These are phyloP conservation scores for Halictus ligatus DNA, from an alignment of 2,888 invertebrate species.

Conservation along the genomic window DNA sequence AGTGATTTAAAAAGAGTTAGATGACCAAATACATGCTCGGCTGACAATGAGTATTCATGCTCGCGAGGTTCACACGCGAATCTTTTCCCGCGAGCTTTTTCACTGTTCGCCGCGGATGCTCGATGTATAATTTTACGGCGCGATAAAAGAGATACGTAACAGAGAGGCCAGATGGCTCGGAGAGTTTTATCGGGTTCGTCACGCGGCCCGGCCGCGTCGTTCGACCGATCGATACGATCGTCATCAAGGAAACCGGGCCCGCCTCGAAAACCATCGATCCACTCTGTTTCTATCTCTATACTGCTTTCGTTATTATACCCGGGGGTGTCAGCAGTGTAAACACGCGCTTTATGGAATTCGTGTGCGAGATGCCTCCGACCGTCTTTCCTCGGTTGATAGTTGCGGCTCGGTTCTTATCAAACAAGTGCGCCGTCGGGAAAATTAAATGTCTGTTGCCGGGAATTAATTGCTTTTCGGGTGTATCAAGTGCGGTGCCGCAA, in stretches of 20 bases:
- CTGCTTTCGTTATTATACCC: background rate
- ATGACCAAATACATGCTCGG: background rate
- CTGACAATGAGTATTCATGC: background rate
- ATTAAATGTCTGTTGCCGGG: background rate
- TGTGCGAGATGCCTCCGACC: background rate
- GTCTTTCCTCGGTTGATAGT: background rate
- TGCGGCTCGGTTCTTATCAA: background rate
- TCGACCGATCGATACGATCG: background rate
- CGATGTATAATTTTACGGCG: slow-evolving; percentile 20
- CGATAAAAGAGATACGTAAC: slow-evolving; percentile 24
- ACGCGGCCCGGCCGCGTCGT: background rate
- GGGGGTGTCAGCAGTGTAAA: background rate
- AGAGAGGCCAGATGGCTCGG: background rate
- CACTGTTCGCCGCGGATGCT: background rate
- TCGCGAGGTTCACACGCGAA: background rate
- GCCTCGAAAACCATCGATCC: background rate
- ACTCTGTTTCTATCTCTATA: background rate
- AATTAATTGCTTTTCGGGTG: background rate
- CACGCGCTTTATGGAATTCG: slow-evolving; percentile 1
- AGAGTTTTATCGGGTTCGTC: slow-evolving; percentile 13
- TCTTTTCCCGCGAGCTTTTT: background rate
- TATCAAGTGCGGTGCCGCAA: background rate
- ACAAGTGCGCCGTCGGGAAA: background rate
- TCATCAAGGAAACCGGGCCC: background rate
- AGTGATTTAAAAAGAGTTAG: background rate